Evolutionary conservation across 2,797 vertebrate species (phyloP).

Genomic region (Percopsis omiscomaycus): DNA sequence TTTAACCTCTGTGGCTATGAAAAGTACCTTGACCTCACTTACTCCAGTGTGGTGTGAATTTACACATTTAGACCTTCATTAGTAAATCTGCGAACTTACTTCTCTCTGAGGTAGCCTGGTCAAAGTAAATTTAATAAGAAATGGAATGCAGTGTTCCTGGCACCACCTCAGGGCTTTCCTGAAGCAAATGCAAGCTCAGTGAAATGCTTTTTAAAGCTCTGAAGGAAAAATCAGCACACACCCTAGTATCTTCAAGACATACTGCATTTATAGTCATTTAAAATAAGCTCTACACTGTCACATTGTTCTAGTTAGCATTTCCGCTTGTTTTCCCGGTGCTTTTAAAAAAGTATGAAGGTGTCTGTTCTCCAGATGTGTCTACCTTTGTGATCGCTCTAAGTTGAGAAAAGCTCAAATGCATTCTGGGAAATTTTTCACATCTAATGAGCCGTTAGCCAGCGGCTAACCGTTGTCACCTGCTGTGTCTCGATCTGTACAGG

Average conservation of each 20-base stretch:
- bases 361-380: conserved; percentile 29
- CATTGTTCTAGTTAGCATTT: conserved; percentile 7
- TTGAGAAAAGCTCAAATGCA: conserved; percentile 46
- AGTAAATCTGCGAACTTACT: conserved; percentile 38
- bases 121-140: conserved; percentile 31
- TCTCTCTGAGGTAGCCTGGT: conserved; percentile 22
- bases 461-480: conserved; percentile 69
- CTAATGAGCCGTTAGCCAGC: conserved; percentile 71
- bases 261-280: conserved; percentile 19
- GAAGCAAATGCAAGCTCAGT: conserved; percentile 56
- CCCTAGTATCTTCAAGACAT: conserved; percentile 5
- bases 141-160: conserved; percentile 33
- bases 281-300: conserved; percentile 15
- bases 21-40: too few relatives aligned
- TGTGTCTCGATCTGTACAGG: conserved; percentile 64
- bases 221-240: conserved; percentile 27
- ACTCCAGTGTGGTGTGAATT: too few relatives aligned
- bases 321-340: conserved; percentile 6
- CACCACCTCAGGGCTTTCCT: conserved; percentile 50
- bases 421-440: conserved; percentile 58
- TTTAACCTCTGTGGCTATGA: too few relatives aligned
- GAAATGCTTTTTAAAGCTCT: conserved; percentile 40
- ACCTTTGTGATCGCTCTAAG: conserved; percentile 26
- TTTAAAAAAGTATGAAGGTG: conserved; percentile 8
- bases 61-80: conserved; percentile 22